These are phyloP conservation scores for Micoletzkya japonica DNA, from an alignment of 2,888 invertebrate genomes.

Conservation along the genomic window DNA sequence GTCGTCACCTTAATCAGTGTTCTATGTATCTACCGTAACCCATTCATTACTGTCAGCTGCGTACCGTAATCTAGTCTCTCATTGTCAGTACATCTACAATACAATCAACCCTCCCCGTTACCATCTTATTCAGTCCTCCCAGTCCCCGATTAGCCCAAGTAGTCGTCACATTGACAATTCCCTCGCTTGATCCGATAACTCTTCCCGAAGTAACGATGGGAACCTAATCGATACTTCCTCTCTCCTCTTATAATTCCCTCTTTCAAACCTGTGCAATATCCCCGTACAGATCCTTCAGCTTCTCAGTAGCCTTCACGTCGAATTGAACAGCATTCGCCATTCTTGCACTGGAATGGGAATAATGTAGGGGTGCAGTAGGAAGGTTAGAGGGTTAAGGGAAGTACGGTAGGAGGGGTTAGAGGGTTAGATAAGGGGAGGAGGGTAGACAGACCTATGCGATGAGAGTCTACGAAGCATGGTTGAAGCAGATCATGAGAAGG, in stretches of 20 bases:
- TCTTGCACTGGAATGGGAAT: not conserved
- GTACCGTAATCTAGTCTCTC: too few relatives aligned
- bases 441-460: too few relatives aligned
- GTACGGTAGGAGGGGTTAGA: too few relatives aligned
- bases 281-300: slow-evolving; percentile 49
- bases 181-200: slow-evolving; percentile 30
- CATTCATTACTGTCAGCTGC: not conserved
- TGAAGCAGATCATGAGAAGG: too few relatives aligned
- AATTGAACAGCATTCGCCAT: slow-evolving; percentile 33
- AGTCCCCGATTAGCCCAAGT: slow-evolving; percentile 53
- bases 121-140: slow-evolving; percentile 29
- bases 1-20: not conserved
- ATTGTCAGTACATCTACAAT: too few relatives aligned
- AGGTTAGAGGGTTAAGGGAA: not conserved
- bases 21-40: not conserved
- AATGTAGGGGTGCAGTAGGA: not conserved
- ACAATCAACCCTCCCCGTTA: too few relatives aligned
- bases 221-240: slow-evolving; percentile 27
- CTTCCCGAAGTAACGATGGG: slow-evolving; percentile 42
- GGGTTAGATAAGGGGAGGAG: too few relatives aligned
- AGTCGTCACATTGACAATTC: slow-evolving; percentile 42
- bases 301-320: slow-evolving; percentile 40
- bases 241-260: not conserved
- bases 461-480: too few relatives aligned
- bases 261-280: slow-evolving; percentile 41